Percentiles rank a stretch among this genome's conserved stretches.
These are phyloP conservation scores for Enteromius argenteus DNA, from an alignment of 2,797 vertebrate genomes.

Conservation along the genomic window DNA sequence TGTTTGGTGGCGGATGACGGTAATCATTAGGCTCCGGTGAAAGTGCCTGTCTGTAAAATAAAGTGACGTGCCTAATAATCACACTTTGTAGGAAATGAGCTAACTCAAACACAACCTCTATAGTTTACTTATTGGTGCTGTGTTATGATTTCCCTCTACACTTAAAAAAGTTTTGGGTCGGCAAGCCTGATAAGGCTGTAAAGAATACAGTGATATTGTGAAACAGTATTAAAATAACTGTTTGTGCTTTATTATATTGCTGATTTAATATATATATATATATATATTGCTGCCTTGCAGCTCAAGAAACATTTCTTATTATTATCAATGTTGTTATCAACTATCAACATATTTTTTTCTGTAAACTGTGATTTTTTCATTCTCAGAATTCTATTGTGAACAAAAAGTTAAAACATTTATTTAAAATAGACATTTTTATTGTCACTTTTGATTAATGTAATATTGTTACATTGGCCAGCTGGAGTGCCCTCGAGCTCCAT, in stretches of 20 bases:
- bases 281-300: neutral
- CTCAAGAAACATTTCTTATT: neutral
- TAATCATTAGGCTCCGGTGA: neutral
- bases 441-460: neutral
- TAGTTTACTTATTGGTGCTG: neutral
- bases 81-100: neutral
- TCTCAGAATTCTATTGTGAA: neutral
- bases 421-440: neutral
- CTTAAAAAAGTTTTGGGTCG: neutral
- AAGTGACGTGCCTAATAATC: neutral
- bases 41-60: slow-evolving; percentile 5
- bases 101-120: neutral
- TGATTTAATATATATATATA: neutral
- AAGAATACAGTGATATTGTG: neutral
- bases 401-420: neutral
- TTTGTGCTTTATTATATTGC: neutral
- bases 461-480: no score
- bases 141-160: neutral
- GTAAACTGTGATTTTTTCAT: neutral
- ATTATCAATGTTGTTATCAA: neutral
- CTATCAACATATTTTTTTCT: neutral
- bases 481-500: no score
- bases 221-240: neutral
- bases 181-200: neutral
- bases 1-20: neutral